Evolutionary conservation across 2,797 vertebrate species (phyloP), one percentile per base, ranked within the genome.

Genomic region (Neostethus bicornis): DNA sequence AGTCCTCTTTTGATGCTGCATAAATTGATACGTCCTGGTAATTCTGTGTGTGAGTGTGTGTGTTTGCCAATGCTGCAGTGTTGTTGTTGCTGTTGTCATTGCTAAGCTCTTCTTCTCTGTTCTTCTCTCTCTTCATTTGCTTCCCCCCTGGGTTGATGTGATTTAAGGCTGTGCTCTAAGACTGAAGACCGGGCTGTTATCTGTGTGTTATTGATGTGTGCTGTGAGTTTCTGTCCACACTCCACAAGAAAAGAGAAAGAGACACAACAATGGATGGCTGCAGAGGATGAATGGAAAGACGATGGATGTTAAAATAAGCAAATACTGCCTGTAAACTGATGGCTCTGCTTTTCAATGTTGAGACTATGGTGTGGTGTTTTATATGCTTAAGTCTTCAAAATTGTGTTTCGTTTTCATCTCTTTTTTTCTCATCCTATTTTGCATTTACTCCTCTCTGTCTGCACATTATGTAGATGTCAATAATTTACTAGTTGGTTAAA

Each of bases 391-490:
- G 9, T 25, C n/a, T 59, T 50, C 24, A 59, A 58, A 66, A 67
- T 67, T 28, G 28, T 29, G 38, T 12, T 52, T 19, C 52, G 23
- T 44, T 66, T 4, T 26, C 45, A 52, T 55, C 66, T 28, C 23
- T 21, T 21, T 19, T 17, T 19, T 13, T 16, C 45, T 11, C 35
- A 19, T 12, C 24, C 25, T 46, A 17, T 37, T 54, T 8, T 41
- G 10, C 52, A 37, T 57, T 25, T 44, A 20, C 20, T 35, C 13
- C 39, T 4, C 34, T 5, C 79, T 59, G 34, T 75, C 70, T 75
- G 69, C 66, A 80, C 63, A 76, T 83, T 82, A 86, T 85, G 81
- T 85, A 76, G 74, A 76, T 73, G 85, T 88, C 81, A 88, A 80
- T 88, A 84, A 88, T 90, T 83, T 62, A 85, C 34, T 42, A 66